A percentile compares a stretch with the other conserved stretches of the same genome.
phyloP scores from a whole-genome alignment of 2,888 invertebrate genomes.

The Phortica magna region DNA sequence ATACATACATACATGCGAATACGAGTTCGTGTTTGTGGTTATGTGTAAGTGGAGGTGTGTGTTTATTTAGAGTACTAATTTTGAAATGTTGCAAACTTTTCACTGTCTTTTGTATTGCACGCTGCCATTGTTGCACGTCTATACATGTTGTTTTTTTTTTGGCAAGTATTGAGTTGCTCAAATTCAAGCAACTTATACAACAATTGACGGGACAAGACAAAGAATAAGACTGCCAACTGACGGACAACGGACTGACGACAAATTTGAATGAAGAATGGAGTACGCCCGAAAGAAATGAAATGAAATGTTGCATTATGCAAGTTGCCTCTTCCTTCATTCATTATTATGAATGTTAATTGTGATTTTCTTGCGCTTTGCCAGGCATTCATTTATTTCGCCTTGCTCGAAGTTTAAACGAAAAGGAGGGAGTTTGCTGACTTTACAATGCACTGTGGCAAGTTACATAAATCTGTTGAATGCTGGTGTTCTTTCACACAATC shows the following conservation, averaged over 20 bases:
- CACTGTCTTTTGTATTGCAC: not conserved
- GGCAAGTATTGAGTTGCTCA: not conserved
- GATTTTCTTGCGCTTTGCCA: constrained; percentile 3
- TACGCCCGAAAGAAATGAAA: not conserved
- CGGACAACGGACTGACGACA: not conserved
- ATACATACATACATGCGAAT: not conserved
- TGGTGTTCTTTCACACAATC: too few species aligned
- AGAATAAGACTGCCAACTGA: not conserved
- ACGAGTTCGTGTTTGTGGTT: not conserved
- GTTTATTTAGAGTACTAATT: not conserved
- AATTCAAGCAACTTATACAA: not conserved
- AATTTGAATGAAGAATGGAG: constrained; percentile 1
- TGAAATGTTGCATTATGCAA: constrained; percentile 17
- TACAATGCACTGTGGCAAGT: not conserved
- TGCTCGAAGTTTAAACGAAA: too few species aligned
- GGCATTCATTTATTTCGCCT: constrained; percentile 9
- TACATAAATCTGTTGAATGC: not conserved
- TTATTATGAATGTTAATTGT: constrained; percentile 16
- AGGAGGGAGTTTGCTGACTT: too few species aligned
- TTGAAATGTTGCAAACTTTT: not conserved
- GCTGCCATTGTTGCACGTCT: not conserved
- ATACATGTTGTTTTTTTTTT: not conserved
- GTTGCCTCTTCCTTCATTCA: not conserved
- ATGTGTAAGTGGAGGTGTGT: not conserved
- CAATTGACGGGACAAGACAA: not conserved